Base-by-base conservation (phyloP, 2,797 vertebrate genomes). In the Protosalanx chinensis region DNA sequence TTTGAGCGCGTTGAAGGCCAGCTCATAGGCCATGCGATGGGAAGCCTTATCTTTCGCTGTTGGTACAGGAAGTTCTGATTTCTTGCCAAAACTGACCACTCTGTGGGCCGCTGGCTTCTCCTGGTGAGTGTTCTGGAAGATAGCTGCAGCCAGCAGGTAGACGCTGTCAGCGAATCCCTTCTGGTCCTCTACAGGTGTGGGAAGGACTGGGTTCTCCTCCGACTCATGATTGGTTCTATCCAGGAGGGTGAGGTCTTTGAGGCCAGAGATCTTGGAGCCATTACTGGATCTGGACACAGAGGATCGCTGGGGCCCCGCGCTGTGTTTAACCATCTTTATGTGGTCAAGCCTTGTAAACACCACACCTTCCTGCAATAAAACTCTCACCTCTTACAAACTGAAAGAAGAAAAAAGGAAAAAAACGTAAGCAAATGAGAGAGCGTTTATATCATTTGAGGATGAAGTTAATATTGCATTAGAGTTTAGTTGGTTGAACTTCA, bases 1-100 rank as follows among this genome's bases (percentile, higher is more conserved):
- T 90, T 95, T 98, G 2, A 98, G 86, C 27, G 95, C 78, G 73
- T 29, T 96, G 91, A 96, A 97, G 49, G 95, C 94, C 69, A 98
- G 75, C 70, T 96, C 91, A 0, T 94, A 96, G 41, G 93, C 92
- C 1, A 64, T 20, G 0, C 73, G 90, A 59, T 84, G 90, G 16
- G 85, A 80, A 60, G 75, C 76, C 29, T 92, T 90, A 56, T 94
- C 91, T 81, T 87, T 88, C 46, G 89, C 78, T 66, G 84, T 67
- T 4, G 89, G 66, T 35, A 78, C 0, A 0, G 72, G 65, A 16
- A 86, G 64, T 12, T 79, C 73, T 3, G 84, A 83, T 5, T 81
- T 75, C 33, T 75, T 83, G 0, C 93, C 93, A 1, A 95, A 97
- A 18, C 71, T 90, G 71, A 98, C 88, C 73, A 93, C 27, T 0